These are phyloP conservation scores for Dicyrtoma fusca DNA, from an alignment of 2,888 invertebrate genomes.

Conservation along the genomic window DNA sequence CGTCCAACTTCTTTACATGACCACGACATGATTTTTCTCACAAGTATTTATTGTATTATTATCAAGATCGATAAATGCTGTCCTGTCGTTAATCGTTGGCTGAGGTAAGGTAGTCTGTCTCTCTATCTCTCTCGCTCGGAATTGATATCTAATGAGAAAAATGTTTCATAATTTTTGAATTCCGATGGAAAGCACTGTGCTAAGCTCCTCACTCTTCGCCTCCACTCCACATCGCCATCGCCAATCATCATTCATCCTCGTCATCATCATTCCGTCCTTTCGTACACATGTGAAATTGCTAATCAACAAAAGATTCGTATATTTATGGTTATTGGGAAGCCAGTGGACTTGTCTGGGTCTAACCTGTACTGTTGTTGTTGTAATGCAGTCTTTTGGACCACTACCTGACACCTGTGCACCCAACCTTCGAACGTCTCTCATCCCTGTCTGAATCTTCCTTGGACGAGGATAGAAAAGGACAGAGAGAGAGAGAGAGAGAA, in stretches of 20 bases:
- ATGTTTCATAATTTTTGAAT: slow-evolving; percentile 12
- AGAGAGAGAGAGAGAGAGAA: too few species aligned
- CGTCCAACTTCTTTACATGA: too few species aligned
- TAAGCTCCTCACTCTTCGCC: not conserved
- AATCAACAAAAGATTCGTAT: slow-evolving; percentile 7
- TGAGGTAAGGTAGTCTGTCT: slow-evolving; percentile 6
- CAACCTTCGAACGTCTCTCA: too few species aligned
- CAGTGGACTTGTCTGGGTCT: slow-evolving; percentile 9
- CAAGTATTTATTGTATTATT: slow-evolving; percentile 11
- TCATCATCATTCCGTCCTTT: not conserved
- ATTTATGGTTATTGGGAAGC: slow-evolving; percentile 30
- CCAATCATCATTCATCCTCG: slow-evolving; percentile 27
- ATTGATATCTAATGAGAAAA: slow-evolving; percentile 35
- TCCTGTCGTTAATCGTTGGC: slow-evolving; percentile 26
- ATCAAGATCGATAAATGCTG: slow-evolving; percentile 14
- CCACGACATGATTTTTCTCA: too few species aligned
- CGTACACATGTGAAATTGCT: not conserved
- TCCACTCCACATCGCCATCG: too few species aligned
- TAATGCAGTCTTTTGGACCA: too few species aligned
- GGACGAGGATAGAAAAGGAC: too few species aligned
- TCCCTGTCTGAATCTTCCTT: too few species aligned
- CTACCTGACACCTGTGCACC: too few species aligned
- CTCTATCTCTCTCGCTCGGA: not conserved
- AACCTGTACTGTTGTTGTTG: not conserved
- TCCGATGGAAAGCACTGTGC: not conserved